Base-by-base conservation (phyloP, 2,797 vertebrate species). In the Sylvia borin region DNA sequence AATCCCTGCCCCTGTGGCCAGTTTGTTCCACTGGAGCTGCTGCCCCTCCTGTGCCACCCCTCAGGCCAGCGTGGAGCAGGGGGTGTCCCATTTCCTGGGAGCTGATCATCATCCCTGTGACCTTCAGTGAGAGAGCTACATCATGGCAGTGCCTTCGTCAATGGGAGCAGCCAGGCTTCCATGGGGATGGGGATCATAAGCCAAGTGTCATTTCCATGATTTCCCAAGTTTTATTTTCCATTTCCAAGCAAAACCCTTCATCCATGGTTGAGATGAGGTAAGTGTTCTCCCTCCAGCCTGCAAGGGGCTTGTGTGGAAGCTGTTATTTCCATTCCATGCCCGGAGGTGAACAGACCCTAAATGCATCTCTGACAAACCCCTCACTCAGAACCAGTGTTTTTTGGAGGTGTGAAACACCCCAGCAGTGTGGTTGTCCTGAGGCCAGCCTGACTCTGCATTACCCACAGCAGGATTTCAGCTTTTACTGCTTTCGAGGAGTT, bases 21-120 rank as follows among this genome's bases (percentile, higher is more conserved):
- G 11, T 15, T 53, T 3, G 38, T 31, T 31, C 75, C 20, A 1
- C 50, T 3, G 70, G 51, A 77, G 81, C 91, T 77, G 85, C 67
- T 6, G 3, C 26, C 53, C 64, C 3, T 31, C 32, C 47, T 60
- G 27, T 3, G 12, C 78, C 36, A 2, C 12, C 42, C 32, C 36
- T 61, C 61, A 5, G 5, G 42, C 12, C 47, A 67, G 29, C 3
- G 0, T 1, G 19, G 71, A 45, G 81, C 51, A 36, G 43, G 51
- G 27, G 42, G 7, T 42, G 43, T 47, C 82, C 25, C 15, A 0
- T 83, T 29, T 29, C 79, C 72, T 24, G 27, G 26, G 55, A 17
- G 27, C 13, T 50, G 48, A 2, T 17, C 55, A 1, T 7, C 61
- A 2, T 8, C 36, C 73, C 65, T 13, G 0, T 2, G 43, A 11